Evolutionary conservation across 2,888 invertebrate species (phyloP).

Genomic region (Calephelis perditalis): DNA sequence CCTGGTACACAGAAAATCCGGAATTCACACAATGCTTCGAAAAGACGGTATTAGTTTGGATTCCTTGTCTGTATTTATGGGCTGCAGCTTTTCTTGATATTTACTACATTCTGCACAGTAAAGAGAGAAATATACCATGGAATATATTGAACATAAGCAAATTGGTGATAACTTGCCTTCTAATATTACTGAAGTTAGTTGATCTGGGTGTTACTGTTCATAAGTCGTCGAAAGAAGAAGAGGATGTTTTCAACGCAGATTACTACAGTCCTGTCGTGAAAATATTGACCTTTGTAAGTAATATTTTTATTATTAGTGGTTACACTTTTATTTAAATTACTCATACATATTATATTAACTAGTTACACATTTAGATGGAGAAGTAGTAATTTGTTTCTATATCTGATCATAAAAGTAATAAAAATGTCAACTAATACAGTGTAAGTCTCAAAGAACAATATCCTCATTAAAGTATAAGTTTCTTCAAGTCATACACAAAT

Average conservation of each 20-base stretch:
- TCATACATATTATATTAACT: background rate
- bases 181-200: slow-evolving; percentile 82
- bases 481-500: too few relatives aligned
- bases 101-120: slow-evolving; percentile 86
- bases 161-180: slow-evolving; percentile 79
- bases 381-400: too few relatives aligned
- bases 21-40: slow-evolving; percentile 95
- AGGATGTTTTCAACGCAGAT: slow-evolving; percentile 81
- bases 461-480: too few relatives aligned
- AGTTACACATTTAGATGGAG: too few relatives aligned
- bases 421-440: too few relatives aligned
- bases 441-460: too few relatives aligned
- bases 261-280: slow-evolving; percentile 88
- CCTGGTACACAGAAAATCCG: slow-evolving; percentile 91
- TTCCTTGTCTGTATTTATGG: slow-evolving; percentile 92
- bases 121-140: slow-evolving; percentile 88
- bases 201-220: slow-evolving; percentile 83
- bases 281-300: slow-evolving; percentile 90
- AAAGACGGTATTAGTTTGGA: slow-evolving; percentile 93
- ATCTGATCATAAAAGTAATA: too few relatives aligned
- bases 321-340: background rate
- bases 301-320: slow-evolving; percentile 1
- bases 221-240: slow-evolving; percentile 66
- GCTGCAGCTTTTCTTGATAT: slow-evolving; percentile 84
- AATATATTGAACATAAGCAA: slow-evolving; percentile 84